Evolutionary conservation across 1,140 invertebrate genomes (phyloP).

Genomic region (Chrysomallon squamiferum): DNA sequence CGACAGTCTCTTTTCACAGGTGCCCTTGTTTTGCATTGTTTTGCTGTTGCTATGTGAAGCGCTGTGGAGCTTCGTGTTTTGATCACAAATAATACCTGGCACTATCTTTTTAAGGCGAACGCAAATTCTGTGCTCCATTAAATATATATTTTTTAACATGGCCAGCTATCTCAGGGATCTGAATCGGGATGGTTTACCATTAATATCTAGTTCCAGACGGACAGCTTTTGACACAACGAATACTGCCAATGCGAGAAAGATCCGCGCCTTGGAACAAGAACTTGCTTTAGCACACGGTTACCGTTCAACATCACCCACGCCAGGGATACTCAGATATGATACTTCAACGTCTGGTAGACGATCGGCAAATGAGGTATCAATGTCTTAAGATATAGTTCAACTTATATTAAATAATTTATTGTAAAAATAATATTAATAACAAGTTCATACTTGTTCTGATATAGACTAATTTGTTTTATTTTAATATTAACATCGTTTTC

Average conservation of each 20-base stretch:
- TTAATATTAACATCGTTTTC: too few relatives aligned
- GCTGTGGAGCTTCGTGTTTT: constrained; percentile 11
- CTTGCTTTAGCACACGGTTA: constrained; percentile 1
- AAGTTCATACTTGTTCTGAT: too few relatives aligned
- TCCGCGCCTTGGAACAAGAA: constrained; percentile 26
- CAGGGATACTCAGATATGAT: too few relatives aligned
- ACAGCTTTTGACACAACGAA: constrained; percentile 9
- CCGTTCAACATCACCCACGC: too few relatives aligned
- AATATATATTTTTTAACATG: constrained; percentile 15
- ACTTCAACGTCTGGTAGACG: too few relatives aligned
- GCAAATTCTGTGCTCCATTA: neutral
- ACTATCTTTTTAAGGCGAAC: neutral
- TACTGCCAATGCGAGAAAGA: constrained; percentile 13
- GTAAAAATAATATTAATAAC: too few relatives aligned
- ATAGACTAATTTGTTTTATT: too few relatives aligned
- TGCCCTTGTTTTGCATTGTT: constrained; percentile 17
- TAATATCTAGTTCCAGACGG: constrained; percentile 17
- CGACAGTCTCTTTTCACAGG: neutral
- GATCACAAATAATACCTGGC: constrained; percentile 1
- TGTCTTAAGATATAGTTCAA: too few relatives aligned
- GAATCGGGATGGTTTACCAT: constrained; percentile 33
- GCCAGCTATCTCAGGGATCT: constrained; percentile 31
- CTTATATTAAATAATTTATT: too few relatives aligned
- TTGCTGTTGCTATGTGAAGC: constrained; percentile 25
- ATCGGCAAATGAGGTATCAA: too few relatives aligned